Conservation (phyloP, 2,113 vertebrate species). For the Aspidoscelis tigris region DNA sequence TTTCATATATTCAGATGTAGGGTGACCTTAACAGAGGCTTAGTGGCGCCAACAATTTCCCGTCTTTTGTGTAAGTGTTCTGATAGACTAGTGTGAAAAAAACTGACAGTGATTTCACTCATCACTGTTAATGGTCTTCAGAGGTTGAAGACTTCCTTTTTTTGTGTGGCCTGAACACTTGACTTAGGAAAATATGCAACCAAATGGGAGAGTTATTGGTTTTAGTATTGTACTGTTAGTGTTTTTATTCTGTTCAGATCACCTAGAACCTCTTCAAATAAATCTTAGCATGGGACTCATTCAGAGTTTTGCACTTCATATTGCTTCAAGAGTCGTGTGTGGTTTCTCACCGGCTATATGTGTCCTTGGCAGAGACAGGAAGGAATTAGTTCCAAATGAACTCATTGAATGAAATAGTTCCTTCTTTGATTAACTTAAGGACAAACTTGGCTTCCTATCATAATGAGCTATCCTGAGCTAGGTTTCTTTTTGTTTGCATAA, state of each 20-base stretch:
- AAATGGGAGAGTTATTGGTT: slow-evolving; percentile 47
- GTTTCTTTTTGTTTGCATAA: too few species aligned
- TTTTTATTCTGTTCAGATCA: slow-evolving; percentile 30
- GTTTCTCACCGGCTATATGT: background rate
- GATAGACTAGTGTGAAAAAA: slow-evolving; percentile 63
- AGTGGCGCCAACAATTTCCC: slow-evolving; percentile 79
- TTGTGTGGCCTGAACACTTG: slow-evolving; percentile 59
- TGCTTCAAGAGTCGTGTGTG: background rate
- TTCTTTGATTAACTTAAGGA: too few species aligned
- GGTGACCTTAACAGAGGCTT: slow-evolving; percentile 86
- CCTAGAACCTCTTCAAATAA: slow-evolving; percentile 12
- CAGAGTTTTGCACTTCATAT: background rate
- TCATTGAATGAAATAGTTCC: too few species aligned
- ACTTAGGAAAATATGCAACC: slow-evolving; percentile 57
- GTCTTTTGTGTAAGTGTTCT: slow-evolving; percentile 72
- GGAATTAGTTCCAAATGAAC: too few species aligned
- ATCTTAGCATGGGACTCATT: background rate
- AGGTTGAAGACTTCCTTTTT: slow-evolving; percentile 77
- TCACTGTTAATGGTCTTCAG: slow-evolving; percentile 72
- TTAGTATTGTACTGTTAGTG: background rate
- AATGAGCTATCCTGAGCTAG: too few species aligned
- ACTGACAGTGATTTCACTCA: slow-evolving; percentile 71
- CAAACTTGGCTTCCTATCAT: too few species aligned
- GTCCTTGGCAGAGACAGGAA: too few species aligned
- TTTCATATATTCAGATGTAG: slow-evolving; percentile 86